Conservation (phyloP, 2,113 vertebrate species). For the Hippocampus zosterae region DNA sequence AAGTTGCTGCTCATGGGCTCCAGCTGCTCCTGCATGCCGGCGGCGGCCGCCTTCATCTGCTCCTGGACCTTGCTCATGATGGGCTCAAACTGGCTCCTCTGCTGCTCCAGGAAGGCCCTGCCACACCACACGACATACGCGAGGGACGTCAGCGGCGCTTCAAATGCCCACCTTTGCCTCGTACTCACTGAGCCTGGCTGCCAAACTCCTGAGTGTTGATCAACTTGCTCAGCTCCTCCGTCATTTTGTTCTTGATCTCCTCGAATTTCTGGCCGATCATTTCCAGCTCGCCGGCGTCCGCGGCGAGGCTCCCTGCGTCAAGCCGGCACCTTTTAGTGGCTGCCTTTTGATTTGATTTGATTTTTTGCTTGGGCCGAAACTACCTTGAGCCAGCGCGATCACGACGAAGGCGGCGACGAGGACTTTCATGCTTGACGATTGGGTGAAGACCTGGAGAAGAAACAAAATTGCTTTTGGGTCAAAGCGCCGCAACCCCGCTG, state of each 20-base stretch:
- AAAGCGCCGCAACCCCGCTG: neutral
- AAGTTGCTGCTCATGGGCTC: slow-evolving; percentile 39
- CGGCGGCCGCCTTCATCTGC: slow-evolving; percentile 23
- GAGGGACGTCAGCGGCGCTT: neutral
- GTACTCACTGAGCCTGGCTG: slow-evolving; percentile 60
- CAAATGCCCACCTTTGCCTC: rapidly evolving
- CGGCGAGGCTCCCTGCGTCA: slow-evolving; percentile 46
- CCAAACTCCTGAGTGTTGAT: slow-evolving; percentile 33
- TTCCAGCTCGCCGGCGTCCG: slow-evolving; percentile 27
- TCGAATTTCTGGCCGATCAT: slow-evolving; percentile 45
- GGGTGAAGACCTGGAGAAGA: slow-evolving; percentile 31
- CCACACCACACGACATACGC: no score
- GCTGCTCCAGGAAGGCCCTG: slow-evolving; percentile 53
- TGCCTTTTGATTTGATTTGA: no score
- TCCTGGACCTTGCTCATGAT: slow-evolving; percentile 44
- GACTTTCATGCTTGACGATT: slow-evolving; percentile 67
- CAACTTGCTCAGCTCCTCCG: slow-evolving; percentile 24
- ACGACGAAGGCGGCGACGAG: slow-evolving; percentile 49
- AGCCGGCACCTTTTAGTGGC: neutral
- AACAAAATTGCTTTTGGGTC: neutral
- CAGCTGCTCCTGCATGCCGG: slow-evolving; percentile 42
- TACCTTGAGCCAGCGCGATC: slow-evolving; percentile 64
- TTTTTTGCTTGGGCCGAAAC: neutral
- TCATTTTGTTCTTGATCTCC: slow-evolving; percentile 41
- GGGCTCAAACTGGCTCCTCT: slow-evolving; percentile 49